Percentiles rank a stretch among this genome's conserved stretches.
These are phyloP conservation scores for Psittacula derbiana DNA, from an alignment of 2,797 vertebrate species.

Conservation along the genomic window DNA sequence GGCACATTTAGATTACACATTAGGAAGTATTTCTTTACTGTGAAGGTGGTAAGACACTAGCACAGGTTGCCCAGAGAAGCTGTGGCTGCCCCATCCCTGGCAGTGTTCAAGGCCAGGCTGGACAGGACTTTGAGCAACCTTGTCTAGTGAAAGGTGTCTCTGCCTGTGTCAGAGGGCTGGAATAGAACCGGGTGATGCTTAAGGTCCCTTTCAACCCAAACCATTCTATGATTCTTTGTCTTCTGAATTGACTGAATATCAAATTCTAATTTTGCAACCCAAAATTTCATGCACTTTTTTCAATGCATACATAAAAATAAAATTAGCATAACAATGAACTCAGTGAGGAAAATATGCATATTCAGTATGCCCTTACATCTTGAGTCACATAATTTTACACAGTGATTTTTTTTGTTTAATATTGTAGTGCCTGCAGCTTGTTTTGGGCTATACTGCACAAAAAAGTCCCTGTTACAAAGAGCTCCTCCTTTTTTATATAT, in stretches of 20 bases:
- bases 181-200: background rate
- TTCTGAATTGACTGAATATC: background rate
- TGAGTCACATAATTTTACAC: background rate
- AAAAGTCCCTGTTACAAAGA: background rate
- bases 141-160: background rate
- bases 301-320: background rate
- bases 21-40: background rate
- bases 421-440: background rate
- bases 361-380: background rate
- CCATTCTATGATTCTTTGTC: background rate
- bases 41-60: background rate
- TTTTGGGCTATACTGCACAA: background rate
- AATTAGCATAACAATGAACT: background rate
- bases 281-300: background rate
- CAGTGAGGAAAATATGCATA: background rate
- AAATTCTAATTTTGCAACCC: background rate
- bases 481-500: background rate
- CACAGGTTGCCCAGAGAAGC: background rate
- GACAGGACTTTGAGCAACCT: background rate
- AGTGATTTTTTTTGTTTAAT: background rate
- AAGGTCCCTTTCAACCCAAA: background rate
- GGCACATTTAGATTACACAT: background rate
- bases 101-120: background rate
- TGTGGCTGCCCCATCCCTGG: background rate
- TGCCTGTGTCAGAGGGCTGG: background rate